A percentile compares a stretch with the other conserved stretches of the same genome.
Conservation (phyloP, 1,140 invertebrate species). For the Heliconius hermathena region DNA sequence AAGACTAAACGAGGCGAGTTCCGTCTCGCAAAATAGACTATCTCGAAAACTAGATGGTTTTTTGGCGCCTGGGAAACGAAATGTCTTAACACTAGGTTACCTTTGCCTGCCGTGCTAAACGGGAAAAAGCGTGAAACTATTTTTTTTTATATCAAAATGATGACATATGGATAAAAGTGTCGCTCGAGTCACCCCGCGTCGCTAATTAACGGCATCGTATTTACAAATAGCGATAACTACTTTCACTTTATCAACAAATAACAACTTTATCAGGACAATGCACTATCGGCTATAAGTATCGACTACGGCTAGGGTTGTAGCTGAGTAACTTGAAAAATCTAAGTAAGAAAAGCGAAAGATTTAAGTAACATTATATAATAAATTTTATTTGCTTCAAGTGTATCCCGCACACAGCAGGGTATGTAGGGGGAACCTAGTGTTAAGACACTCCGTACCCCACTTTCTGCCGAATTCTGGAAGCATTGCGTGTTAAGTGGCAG, state of each 20-base stretch:
- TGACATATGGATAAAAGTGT: constrained; percentile 45
- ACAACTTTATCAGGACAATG: constrained; percentile 69
- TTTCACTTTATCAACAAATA: constrained; percentile 64
- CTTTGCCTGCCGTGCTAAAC: neutral
- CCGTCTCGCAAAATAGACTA: neutral
- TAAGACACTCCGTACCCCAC: too few relatives aligned
- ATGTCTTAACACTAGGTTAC: too few relatives aligned
- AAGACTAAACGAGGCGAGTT: too few relatives aligned
- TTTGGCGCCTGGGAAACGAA: too few relatives aligned
- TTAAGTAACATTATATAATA: neutral
- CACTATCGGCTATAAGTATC: constrained; percentile 49
- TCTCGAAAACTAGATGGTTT: neutral
- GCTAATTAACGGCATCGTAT: constrained; percentile 54
- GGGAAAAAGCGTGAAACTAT: neutral
- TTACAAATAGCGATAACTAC: constrained; percentile 64
- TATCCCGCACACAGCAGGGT: too few relatives aligned
- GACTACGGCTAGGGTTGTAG: constrained; percentile 1
- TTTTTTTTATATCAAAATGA: constrained; percentile 31
- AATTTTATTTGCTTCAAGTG: too few relatives aligned
- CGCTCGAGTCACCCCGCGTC: constrained; percentile 40
- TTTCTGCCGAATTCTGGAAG: too few relatives aligned
- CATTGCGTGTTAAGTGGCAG: too few relatives aligned
- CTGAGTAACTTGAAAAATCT: neutral
- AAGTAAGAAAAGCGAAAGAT: neutral
- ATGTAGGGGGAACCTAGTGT: too few relatives aligned